Evolutionary conservation across 2,888 invertebrate genomes (phyloP), one percentile per base, ranked within the genome.

Genomic region (Brachycybe producta): DNA sequence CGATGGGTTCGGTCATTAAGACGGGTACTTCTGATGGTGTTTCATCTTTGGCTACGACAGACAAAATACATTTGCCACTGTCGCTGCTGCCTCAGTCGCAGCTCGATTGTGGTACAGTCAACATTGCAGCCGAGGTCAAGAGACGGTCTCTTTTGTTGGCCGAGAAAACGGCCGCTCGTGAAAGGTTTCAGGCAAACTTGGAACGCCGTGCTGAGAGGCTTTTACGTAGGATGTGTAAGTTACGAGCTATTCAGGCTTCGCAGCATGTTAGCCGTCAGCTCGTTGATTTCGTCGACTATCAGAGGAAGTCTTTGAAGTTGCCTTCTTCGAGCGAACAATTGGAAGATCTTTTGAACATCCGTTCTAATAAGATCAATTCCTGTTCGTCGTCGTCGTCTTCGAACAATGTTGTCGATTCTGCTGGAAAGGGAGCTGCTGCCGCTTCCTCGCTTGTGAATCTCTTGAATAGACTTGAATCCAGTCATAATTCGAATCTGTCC

Each of bases 201-300:
- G 79, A 82, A 61, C 71, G 81, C 34, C 74, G 80, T 56, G 74
- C 80, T 59, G 81, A 83, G 43, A 80, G 82, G 63, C 67, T 90
- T 47, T 64, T 80, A 59, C 72, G 84, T 57, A 73, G 88, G 55
- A 67, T 86, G 52, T 72, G 82, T 13, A 84, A 85, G 63, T 67
- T 85, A 23, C 86, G 90, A 64, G 76, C 80, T 0, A 74, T 79
- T 47, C 71, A 79, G 30, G 75, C 85, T 64, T 84, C 85, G 4
- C 78, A 78, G 54, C 84, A 87, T 65, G 73, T 80, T 24, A 79
- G 82, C 46, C 80, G 82, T 57, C 87, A 91, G 66, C 76, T 82
- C 11, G 75, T 78, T 21, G 82, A 83, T 4, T 77, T 86, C 49
- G 77, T 84, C 57, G 81, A 82, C 55, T 75, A 79, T 61, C 81